phyloP scores from a whole-genome alignment of 1,140 invertebrate genomes.

The Lysiphlebus fabarum region DNA sequence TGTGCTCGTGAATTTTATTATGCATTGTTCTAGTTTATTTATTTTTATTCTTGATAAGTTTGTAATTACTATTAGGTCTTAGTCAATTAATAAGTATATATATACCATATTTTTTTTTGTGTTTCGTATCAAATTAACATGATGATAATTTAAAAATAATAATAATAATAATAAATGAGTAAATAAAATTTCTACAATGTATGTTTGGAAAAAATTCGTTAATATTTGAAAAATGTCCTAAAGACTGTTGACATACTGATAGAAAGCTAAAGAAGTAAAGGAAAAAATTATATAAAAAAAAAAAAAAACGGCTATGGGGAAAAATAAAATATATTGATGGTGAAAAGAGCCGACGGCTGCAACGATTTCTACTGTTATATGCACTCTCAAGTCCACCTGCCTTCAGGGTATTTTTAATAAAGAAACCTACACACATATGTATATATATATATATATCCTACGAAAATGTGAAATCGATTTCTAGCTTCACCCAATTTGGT shows the following conservation, averaged over 20 bases:
- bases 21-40: constrained; percentile 9
- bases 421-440: neutral
- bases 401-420: neutral
- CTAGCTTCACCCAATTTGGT: neutral
- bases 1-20: neutral
- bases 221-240: neutral
- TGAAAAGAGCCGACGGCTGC: constrained; percentile 8
- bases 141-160: no score
- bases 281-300: neutral
- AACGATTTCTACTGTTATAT: neutral
- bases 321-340: neutral
- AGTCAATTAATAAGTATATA: no score
- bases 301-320: neutral
- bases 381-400: constrained; percentile 4
- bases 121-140: no score
- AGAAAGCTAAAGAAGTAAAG: neutral
- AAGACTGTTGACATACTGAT: neutral
- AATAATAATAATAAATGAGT: no score
- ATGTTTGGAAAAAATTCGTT: neutral
- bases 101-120: no score
- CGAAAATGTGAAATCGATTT: constrained; percentile 11
- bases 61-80: neutral
- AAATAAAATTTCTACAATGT: no score
- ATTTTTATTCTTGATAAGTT: neutral
- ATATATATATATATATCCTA: neutral